Base-by-base conservation (phyloP, 2,113 vertebrate species). In the Neoarius graeffei region DNA sequence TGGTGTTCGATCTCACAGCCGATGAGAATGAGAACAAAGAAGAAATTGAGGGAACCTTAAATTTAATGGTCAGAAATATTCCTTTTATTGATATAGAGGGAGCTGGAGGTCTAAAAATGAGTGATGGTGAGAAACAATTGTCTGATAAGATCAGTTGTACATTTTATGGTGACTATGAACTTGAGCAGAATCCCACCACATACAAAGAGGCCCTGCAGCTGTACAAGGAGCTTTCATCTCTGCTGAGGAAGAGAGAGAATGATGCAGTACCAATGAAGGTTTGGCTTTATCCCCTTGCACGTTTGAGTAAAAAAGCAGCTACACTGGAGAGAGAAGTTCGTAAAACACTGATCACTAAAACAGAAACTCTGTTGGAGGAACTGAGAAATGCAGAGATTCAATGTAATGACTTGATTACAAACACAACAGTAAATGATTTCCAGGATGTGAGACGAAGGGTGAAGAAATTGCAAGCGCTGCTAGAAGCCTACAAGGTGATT, bases 281-380 rank as follows among this genome's bases (percentile, higher is more conserved):
- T 71, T 94, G 93, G 93, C 87, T 95, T 23, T 81, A 94, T 64
- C 94, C 94, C 0, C 89, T 95, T 64, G 52, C 84, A 13, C 69
- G 1, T 42, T 86, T 95, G 81, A 89, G 93, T 91, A 82, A 85
- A 23, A 27, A 7, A 64, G 94, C 94, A 25, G 90, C 93, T 0
- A 87, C 83, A 57, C 14, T 95, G 0, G 89, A 93, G 1, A 82
- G 85, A 20, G 87, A 94, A 67, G 94, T 94, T 8, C 93, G 88
- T n/a, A 7, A 81, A 2, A 0, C 25, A 1, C 0, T 94, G n/a
- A 69, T 94, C 0, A 86, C 88, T 0, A 84, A 83, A 25, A 17
- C 59, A 35, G 91, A 93, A 52, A 7, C 7, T 10, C 20, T 89
- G 54, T 25, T 93, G 27, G 92, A 94, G 66, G 60, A 90, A 9